Evolutionary conservation across 2,113 vertebrate genomes (phyloP), one percentile per base, ranked within the genome.

Genomic region (Uria aalge): DNA sequence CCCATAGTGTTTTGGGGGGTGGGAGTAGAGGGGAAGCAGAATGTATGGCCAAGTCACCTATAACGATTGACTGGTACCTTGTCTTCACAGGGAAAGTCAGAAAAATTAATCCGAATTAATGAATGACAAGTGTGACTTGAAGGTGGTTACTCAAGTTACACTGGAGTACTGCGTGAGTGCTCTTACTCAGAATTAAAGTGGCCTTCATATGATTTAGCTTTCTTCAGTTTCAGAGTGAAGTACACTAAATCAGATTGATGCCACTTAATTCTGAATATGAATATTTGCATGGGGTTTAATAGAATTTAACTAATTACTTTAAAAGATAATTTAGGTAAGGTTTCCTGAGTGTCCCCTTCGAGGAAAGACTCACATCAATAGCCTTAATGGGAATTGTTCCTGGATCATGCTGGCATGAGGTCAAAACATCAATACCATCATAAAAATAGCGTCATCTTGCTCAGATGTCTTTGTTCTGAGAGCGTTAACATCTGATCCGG

Each of bases 341-440:
- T 73, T 96, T 95, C 78, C 84, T 83, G 66, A 94, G 66, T 67
- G 71, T 83, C 66, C 88, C 71, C 90, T 94, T 96, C 38, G 53
- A 96, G 85, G 94, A 95, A 96, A 95, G 71, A 82, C 81, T 96
- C 80, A 18, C 55, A 88, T 95, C 88, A 93, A 88, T 62, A 96
- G 36, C 59, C 55, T 90, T 92, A 95, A 93, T 91, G 85, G 71
- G 53, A 92, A 88, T 69, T 85, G 71, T 90, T 96, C 90, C 92
- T 95, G 78, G 81, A 88, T 85, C 14, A 11, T 94, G 81, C 75
- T 95, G 92, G 87, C n/a, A 0, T 47, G 74, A 96, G 69, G 48
- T 96, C 92, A 95, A 93, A 95, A 88, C 82, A 57, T 83, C 85
- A 76, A 43, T 41, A 76, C 43, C 34, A 32, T 17, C 69, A 71